Base-by-base conservation (phyloP, 2,113 vertebrate species). In the Arothron firmamentum region DNA sequence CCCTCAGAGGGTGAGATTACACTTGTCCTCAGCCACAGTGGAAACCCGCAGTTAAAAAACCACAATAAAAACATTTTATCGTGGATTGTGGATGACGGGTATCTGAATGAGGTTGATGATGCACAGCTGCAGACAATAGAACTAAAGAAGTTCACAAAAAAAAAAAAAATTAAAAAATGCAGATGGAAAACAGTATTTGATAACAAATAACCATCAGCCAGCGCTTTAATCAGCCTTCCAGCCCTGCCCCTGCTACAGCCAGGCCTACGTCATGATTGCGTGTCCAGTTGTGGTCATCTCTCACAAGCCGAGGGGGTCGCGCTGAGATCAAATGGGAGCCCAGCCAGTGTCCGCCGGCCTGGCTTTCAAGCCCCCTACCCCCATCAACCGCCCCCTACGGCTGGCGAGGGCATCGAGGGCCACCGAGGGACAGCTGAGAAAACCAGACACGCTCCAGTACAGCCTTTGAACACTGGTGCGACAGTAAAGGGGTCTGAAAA, bases 391-490 rank as follows among this genome's bases (percentile, higher is more conserved):
- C 78, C 77, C 78, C 85, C 86, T 72, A 74, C 56, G 70, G 84
- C 59, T 58, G n/a, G 75, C 49, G 54, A 81, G 77, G 84, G 70
- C 83, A 81, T 67, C 11, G 47, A 61, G 74, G 79, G 78, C 75
- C 51, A n/a, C 38, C 56, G 58, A 56, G 58, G 74, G 76, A 90
- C 89, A 92, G 90, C 90, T 91, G 90, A 89, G 77, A 90, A 88
- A 88, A 87, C 87, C 83, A 76, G 80, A 78, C 76, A 69, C 60
- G 68, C 68, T 83, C 47, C 45, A 82, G 67, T 60, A 56, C 67
- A 65, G 78, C 58, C 86, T 90, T 88, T 88, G 86, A 88, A 83
- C 80, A 70, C 56, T 43, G 50, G 67, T 59, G 21, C 69, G 71
- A 83, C 68, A 63, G 63, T 68, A 56, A 60, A 68, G 61, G 31